Conservation (phyloP, 1,140 invertebrate species). For the Andrena cerasifolii region DNA sequence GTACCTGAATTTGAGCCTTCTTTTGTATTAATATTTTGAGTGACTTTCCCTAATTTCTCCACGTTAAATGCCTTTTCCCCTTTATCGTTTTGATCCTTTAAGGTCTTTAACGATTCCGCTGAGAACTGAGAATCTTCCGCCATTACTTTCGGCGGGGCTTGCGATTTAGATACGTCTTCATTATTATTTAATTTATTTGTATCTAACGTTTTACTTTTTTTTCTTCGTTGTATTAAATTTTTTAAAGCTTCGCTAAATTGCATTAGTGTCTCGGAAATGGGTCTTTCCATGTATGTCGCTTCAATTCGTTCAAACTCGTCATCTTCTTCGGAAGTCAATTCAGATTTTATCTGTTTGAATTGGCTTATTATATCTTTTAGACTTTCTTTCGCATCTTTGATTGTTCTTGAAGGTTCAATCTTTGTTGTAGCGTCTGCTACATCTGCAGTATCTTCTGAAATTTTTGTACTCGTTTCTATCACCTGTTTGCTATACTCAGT, state of each 20-base stretch:
- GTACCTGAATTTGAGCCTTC: conserved; percentile 1
- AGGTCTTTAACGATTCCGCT: conserved; percentile 3
- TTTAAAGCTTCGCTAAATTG: conserved; percentile 78
- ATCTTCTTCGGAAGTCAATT: conserved; percentile 76
- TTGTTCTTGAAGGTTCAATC: conserved; percentile 26
- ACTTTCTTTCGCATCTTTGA: conserved; percentile 73
- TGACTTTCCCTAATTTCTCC: neutral
- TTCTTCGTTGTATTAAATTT: conserved; percentile 72
- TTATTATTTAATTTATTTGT: neutral
- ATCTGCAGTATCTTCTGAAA: conserved; percentile 34
- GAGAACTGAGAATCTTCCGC: neutral
- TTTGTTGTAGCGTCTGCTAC: conserved; percentile 38
- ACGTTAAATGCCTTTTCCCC: neutral
- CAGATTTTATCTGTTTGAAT: conserved; percentile 75
- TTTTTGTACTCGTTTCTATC: conserved; percentile 14
- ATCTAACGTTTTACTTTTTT: conserved; percentile 44
- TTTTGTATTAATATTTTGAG: conserved; percentile 5
- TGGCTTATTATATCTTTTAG: conserved; percentile 78
- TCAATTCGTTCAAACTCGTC: conserved; percentile 75
- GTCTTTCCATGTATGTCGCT: conserved; percentile 72
- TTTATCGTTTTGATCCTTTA: conserved; percentile 9
- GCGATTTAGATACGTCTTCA: neutral
- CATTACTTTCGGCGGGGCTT: conserved; percentile 5
- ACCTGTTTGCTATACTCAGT: conserved; percentile 4
- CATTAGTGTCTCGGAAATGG: conserved; percentile 77